Evolutionary conservation across 2,888 invertebrate genomes (phyloP).

Genomic region (Tholera decimalis): DNA sequence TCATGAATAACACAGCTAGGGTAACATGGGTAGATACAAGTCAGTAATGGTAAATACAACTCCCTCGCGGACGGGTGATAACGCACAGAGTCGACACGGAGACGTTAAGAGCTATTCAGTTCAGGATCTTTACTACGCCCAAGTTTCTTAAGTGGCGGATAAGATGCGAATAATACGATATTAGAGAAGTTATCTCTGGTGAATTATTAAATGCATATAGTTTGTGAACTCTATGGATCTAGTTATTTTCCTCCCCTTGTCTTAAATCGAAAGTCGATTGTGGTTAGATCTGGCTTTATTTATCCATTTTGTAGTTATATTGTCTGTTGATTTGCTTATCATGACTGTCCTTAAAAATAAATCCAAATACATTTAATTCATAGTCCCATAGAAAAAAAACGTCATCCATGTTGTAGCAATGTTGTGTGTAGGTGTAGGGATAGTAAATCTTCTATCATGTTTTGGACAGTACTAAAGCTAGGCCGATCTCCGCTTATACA

Average conservation of each 20-base stretch:
- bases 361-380: no score
- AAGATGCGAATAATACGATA: slow-evolving; percentile 79
- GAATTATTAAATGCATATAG: slow-evolving; percentile 77
- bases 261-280: not conserved
- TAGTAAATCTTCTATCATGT: no score
- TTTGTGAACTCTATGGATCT: slow-evolving; percentile 48
- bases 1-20: slow-evolving; percentile 87
- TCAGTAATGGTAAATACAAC: slow-evolving; percentile 81
- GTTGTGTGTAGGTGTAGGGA: no score
- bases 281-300: not conserved
- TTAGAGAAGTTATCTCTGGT: slow-evolving; percentile 76
- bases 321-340: no score
- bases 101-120: slow-evolving; percentile 78
- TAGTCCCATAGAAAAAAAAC: no score
- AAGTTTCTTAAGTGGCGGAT: slow-evolving; percentile 80
- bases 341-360: no score
- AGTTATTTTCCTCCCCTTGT: slow-evolving; percentile 29
- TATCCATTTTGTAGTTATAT: no score
- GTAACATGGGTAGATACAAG: slow-evolving; percentile 81
- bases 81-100: slow-evolving; percentile 74
- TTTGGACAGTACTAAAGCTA: no score
- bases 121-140: slow-evolving; percentile 84
- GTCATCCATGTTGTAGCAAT: no score
- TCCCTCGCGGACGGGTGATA: slow-evolving; percentile 83
- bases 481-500: no score